Percentiles rank a stretch among this genome's conserved stretches.
Conservation (phyloP, 2,797 vertebrate genomes). For the Merluccius polli region DNA sequence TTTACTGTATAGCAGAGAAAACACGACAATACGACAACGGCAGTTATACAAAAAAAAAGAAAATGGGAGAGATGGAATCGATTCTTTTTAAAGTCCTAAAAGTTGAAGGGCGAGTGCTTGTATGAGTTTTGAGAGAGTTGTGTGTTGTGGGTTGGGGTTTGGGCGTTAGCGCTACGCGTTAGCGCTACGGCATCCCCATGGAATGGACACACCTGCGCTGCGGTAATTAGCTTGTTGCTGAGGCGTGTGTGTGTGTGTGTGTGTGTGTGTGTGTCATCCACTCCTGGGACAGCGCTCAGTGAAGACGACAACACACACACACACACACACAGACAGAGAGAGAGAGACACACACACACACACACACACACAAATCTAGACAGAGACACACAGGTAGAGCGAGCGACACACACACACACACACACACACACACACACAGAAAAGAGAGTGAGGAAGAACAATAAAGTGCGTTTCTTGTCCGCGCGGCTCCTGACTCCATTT, state of each 20-base stretch:
- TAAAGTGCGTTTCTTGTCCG: not conserved
- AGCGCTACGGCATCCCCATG: conserved; percentile 35
- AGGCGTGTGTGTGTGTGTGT: conserved; percentile 30
- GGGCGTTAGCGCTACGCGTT: conserved; percentile 13
- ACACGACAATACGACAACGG: not conserved
- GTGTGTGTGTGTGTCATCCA: conserved; percentile 14
- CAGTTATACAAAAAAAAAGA: not conserved
- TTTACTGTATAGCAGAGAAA: not conserved
- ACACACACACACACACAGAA: conserved; percentile 16
- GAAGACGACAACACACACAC: conserved; percentile 14
- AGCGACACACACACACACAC: not conserved
- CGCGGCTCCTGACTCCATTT: conserved; percentile 50
- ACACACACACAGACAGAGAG: not conserved
- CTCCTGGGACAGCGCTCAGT: conserved; percentile 35
- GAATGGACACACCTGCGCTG: conserved; percentile 47
- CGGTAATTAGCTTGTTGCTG: conserved; percentile 55
- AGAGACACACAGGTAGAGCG: not conserved
- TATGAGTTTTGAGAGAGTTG: not conserved
- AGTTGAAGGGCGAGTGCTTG: not conserved
- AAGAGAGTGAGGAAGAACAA: conserved; percentile 5
- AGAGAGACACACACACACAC: not conserved
- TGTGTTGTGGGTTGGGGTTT: conserved; percentile 2
- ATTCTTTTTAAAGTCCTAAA: not conserved
- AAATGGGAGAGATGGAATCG: not conserved
- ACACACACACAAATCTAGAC: not conserved